Conservation (phyloP, 2,888 invertebrate genomes). For the Germaria angustata region DNA sequence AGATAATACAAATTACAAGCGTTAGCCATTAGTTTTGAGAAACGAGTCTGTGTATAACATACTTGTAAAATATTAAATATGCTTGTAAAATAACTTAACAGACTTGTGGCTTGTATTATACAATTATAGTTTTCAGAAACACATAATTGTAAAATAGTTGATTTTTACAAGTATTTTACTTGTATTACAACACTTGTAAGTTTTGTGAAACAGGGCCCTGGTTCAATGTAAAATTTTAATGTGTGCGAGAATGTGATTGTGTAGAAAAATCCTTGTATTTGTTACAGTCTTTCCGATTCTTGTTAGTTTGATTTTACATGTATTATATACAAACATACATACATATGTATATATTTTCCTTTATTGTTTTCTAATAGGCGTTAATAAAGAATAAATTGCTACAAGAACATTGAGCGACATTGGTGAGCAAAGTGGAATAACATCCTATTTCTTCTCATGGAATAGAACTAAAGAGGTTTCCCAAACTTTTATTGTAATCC, state of each 20-base stretch:
- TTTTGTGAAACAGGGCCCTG: too few relatives aligned
- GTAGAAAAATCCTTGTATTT: slow-evolving; percentile 16
- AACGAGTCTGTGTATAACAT: too few relatives aligned
- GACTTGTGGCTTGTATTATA: too few relatives aligned
- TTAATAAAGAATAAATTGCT: neutral
- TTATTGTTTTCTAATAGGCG: slow-evolving; percentile 38
- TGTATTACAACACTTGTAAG: too few relatives aligned
- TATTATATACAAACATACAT: too few relatives aligned
- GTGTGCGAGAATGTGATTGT: neutral
- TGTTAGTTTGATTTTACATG: slow-evolving; percentile 26
- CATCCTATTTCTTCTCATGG: neutral
- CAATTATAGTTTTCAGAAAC: too few relatives aligned
- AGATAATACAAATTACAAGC: too few relatives aligned
- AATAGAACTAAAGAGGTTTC: neutral
- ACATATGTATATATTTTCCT: neutral
- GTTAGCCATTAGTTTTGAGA: too few relatives aligned
- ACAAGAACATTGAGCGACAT: slow-evolving; percentile 57
- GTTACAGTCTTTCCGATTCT: slow-evolving; percentile 12
- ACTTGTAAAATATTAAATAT: too few relatives aligned
- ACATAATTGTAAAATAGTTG: too few relatives aligned
- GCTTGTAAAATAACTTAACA: too few relatives aligned
- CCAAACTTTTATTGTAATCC: neutral
- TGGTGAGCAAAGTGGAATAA: neutral
- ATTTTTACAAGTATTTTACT: too few relatives aligned
- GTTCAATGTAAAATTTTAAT: slow-evolving; percentile 22